A percentile compares a stretch with the other conserved stretches of the same genome.
These are phyloP conservation scores for Panagrolaimus sp. DNA, from an alignment of 1,140 invertebrate genomes.

Conservation along the genomic window DNA sequence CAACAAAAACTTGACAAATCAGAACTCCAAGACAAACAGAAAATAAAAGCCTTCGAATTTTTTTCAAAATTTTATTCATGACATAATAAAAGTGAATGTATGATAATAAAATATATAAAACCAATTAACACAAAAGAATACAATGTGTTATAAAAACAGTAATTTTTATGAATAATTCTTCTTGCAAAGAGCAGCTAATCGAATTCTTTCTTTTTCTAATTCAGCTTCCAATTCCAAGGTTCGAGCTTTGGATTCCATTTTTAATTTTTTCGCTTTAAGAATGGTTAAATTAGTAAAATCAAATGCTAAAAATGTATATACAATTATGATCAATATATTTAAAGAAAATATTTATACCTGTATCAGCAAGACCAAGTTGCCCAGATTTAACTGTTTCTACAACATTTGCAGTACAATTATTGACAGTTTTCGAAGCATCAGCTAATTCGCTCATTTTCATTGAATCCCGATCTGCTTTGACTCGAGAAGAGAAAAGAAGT, in stretches of 20 bases:
- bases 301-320: constrained; percentile 71
- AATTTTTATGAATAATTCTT: too few relatives aligned
- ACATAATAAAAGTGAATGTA: too few relatives aligned
- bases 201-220: constrained; percentile 77
- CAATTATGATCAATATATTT: constrained; percentile 31
- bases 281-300: constrained; percentile 81
- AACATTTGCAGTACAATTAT: constrained; percentile 79
- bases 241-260: constrained; percentile 78
- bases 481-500: constrained; percentile 86
- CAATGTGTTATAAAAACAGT: too few relatives aligned
- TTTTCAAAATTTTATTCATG: too few relatives aligned
- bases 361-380: constrained; percentile 76
- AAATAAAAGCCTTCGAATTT: too few relatives aligned
- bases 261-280: constrained; percentile 84
- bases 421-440: constrained; percentile 78
- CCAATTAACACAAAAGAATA: too few relatives aligned
- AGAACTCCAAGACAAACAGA: too few relatives aligned
- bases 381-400: constrained; percentile 86
- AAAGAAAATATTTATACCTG: constrained; percentile 64
- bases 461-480: constrained; percentile 79
- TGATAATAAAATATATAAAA: too few relatives aligned
- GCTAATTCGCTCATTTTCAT: constrained; percentile 73
- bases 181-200: constrained; percentile 76
- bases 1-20: not conserved
- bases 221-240: constrained; percentile 85